Evolutionary conservation across 2,113 vertebrate species (phyloP).

Genomic region (Catharus minimus): DNA sequence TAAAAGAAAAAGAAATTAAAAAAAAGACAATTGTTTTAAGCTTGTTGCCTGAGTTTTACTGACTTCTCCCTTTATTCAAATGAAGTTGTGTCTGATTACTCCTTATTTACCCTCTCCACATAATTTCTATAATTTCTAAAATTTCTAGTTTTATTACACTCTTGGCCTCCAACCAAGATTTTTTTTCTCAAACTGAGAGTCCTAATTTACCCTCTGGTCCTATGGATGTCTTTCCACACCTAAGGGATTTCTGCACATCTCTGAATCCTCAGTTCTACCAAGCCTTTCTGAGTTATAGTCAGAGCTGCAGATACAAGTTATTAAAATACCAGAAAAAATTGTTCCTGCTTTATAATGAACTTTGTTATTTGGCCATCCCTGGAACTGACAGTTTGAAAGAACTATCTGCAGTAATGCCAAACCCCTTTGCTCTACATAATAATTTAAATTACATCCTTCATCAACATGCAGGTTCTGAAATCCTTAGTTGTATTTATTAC

Average conservation of each 20-base stretch:
- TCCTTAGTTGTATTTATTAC: neutral
- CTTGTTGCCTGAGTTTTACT: neutral
- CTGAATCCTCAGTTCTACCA: neutral
- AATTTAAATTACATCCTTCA: neutral
- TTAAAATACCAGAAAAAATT: neutral
- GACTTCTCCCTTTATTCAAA: neutral
- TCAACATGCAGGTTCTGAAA: neutral
- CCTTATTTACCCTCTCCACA: neutral
- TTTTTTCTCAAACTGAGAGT: neutral
- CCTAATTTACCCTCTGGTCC: neutral
- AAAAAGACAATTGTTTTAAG: accelerated
- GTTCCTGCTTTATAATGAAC: neutral
- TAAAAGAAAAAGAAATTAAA: neutral
- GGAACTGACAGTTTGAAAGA: neutral
- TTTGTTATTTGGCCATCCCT: neutral
- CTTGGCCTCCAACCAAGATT: neutral
- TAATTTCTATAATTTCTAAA: neutral
- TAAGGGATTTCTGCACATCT: neutral
- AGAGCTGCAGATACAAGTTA: neutral
- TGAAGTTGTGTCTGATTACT: neutral
- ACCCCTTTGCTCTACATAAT: neutral
- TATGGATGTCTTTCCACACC: neutral
- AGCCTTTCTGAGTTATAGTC: neutral
- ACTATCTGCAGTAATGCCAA: neutral
- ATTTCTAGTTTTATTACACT: neutral